Percentiles rank a stretch among this genome's conserved stretches.
Conservation (phyloP, 2,797 vertebrate species). For the Hydrophis major region DNA sequence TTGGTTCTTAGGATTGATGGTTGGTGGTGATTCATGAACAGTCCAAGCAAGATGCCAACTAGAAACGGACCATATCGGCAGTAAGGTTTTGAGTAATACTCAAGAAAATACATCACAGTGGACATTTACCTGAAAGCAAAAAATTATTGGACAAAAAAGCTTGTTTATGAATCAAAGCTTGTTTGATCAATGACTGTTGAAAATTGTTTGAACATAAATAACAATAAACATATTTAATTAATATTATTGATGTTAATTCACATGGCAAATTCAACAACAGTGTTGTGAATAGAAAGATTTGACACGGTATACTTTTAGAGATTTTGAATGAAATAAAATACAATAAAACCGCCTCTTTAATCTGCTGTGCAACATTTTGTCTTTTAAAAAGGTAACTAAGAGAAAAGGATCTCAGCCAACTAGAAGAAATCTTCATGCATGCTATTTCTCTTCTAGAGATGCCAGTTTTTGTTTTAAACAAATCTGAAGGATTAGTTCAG, state of each 20-base stretch:
- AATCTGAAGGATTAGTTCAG: background rate
- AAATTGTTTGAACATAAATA: background rate
- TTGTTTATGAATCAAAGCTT: background rate
- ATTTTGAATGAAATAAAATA: background rate
- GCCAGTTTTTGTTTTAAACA: background rate
- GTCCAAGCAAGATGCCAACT: constrained; percentile 77
- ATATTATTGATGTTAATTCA: background rate
- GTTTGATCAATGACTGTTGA: background rate
- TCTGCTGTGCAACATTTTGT: background rate
- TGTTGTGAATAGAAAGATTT: background rate
- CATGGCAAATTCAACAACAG: background rate
- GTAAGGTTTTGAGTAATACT: constrained; percentile 84
- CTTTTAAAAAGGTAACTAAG: background rate
- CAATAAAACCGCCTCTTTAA: background rate
- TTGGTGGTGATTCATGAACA: constrained; percentile 73
- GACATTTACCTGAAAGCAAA: constrained; percentile 41
- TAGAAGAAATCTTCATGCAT: background rate
- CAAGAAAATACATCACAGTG: constrained; percentile 47
- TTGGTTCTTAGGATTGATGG: constrained; percentile 70
- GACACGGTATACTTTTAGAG: background rate
- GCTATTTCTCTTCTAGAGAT: background rate
- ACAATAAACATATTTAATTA: background rate
- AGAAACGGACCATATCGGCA: constrained; percentile 84
- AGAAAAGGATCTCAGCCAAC: background rate
- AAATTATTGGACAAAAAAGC: background rate